A percentile compares a stretch with the other conserved stretches of the same genome.
phyloP scores from a whole-genome alignment of 2,113 vertebrate genomes.

The Probosciger aterrimus region DNA sequence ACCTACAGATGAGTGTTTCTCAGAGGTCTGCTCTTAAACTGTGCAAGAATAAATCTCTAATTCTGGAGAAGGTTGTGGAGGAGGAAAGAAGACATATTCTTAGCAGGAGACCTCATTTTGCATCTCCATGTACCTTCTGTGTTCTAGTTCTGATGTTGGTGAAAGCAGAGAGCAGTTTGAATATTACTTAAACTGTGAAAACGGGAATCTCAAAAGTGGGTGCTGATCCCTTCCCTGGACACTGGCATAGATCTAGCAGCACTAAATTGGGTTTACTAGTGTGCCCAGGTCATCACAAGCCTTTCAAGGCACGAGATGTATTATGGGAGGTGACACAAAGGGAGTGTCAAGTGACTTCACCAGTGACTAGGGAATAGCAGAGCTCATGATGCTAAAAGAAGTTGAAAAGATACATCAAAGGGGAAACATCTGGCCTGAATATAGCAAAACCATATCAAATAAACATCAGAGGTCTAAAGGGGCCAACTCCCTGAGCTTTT shows the following conservation, averaged over 20 bases:
- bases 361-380: neutral
- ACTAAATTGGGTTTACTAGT: neutral
- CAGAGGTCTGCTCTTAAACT: neutral
- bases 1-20: neutral
- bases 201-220: neutral
- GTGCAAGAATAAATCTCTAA: neutral
- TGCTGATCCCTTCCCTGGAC: neutral
- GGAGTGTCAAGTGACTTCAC: neutral
- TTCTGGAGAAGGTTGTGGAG: neutral
- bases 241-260: neutral
- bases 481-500: neutral
- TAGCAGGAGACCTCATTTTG: neutral
- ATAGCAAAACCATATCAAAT: neutral
- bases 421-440: neutral
- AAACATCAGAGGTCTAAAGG: neutral
- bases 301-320: neutral
- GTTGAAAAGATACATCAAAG: neutral
- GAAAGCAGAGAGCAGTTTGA: neutral
- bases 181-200: fast-evolving
- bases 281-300: neutral
- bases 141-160: neutral
- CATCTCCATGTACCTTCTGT: neutral
- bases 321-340: neutral
- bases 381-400: neutral
- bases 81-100: neutral